These are phyloP conservation scores for Melanotaenia parkinsoni DNA, from an alignment of 2,797 vertebrate genomes.

Conservation along the genomic window DNA sequence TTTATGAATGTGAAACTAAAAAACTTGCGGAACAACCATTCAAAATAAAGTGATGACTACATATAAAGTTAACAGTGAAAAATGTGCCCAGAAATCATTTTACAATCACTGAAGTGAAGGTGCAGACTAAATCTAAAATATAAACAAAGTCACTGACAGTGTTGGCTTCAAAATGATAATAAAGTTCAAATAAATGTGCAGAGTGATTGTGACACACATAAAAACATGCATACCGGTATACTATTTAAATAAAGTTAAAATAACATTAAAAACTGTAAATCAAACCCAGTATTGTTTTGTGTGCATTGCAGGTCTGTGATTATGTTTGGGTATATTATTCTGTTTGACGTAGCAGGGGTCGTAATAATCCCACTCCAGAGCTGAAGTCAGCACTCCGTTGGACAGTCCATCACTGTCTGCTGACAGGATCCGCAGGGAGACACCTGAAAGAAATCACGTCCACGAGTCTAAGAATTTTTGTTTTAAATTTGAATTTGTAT, in stretches of 20 bases:
- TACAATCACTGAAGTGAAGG: slow-evolving; percentile 14
- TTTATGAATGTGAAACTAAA: slow-evolving; percentile 4
- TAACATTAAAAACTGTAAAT: slow-evolving; percentile 46
- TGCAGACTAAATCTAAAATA: background rate
- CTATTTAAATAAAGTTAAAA: slow-evolving; percentile 37
- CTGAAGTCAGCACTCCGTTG: slow-evolving; percentile 65
- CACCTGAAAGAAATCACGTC: slow-evolving; percentile 69
- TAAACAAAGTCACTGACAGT: slow-evolving; percentile 39
- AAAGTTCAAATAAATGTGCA: background rate
- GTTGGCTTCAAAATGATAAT: slow-evolving; percentile 10
- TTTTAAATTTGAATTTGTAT: background rate
- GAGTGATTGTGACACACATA: slow-evolving; percentile 22
- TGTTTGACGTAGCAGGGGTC: slow-evolving; percentile 86
- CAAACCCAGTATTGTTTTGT: slow-evolving; percentile 87
- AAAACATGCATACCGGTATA: slow-evolving; percentile 3
- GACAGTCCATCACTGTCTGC: slow-evolving; percentile 84
- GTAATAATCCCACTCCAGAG: slow-evolving; percentile 85
- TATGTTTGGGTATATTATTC: slow-evolving; percentile 80
- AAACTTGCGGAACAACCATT: background rate
- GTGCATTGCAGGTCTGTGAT: slow-evolving; percentile 77
- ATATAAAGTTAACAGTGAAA: slow-evolving; percentile 17
- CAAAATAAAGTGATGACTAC: slow-evolving; percentile 18
- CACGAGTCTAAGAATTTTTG: background rate
- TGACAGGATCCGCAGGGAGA: slow-evolving; percentile 87
- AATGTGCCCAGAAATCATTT: slow-evolving; percentile 16